Conservation (phyloP, 2,113 vertebrate species). For the Cynocephalus volans region DNA sequence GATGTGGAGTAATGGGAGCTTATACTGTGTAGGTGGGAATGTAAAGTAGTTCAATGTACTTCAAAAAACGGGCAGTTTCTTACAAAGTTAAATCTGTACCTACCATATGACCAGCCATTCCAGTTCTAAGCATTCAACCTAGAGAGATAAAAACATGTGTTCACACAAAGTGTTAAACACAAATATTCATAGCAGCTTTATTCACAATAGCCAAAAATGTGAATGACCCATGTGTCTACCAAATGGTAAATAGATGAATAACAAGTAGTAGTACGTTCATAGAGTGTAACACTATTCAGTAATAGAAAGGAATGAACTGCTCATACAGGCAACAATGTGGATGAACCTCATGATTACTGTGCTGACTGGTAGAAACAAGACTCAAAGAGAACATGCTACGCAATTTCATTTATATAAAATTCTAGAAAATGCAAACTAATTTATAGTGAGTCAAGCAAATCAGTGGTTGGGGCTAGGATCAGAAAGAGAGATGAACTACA, state of each 20-base stretch:
- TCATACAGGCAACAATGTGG: not conserved
- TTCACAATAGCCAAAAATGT: not conserved
- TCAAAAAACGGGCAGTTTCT: constrained; percentile 2
- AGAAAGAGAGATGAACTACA: not conserved
- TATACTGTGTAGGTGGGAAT: not conserved
- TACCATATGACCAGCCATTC: not conserved
- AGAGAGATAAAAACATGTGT: constrained; percentile 15
- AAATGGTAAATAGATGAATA: not conserved
- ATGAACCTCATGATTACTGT: not conserved
- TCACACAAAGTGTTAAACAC: not conserved
- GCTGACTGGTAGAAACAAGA: not conserved
- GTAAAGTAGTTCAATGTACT: not conserved
- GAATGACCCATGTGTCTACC: not conserved
- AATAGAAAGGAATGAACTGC: not conserved
- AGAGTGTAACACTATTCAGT: not conserved
- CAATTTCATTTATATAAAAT: not conserved
- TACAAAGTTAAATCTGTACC: not conserved
- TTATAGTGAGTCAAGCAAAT: not conserved
- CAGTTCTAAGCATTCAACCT: not conserved
- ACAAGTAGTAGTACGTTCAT: not conserved
- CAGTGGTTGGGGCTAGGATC: not conserved
- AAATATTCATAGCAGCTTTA: not conserved
- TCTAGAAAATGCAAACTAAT: not conserved
- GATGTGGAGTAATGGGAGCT: not conserved
- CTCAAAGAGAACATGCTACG: not conserved